Evolutionary conservation across 1,140 invertebrate genomes (phyloP).

Genomic region (Bathynomus jamesi): DNA sequence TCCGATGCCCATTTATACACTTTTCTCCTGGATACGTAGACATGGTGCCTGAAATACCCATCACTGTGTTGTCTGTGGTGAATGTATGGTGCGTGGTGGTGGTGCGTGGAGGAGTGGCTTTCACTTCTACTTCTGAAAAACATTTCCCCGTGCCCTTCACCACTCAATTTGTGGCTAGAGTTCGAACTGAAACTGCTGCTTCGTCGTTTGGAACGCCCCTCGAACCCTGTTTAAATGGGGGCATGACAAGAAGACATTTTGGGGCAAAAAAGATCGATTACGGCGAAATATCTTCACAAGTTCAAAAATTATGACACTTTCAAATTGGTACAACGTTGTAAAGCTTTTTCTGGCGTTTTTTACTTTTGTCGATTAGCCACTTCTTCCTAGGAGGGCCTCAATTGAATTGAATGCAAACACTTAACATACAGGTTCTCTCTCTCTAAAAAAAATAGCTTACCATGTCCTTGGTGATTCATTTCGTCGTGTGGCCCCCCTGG

Average conservation of each 20-base stretch:
- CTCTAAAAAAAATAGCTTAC: too few relatives aligned
- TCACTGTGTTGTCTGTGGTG: neutral
- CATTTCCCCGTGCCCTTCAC: constrained; percentile 17
- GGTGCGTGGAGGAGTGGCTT: constrained; percentile 15
- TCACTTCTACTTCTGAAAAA: neutral
- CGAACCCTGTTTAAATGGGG: constrained; percentile 15
- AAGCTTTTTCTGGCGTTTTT: too few relatives aligned
- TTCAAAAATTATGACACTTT: too few relatives aligned
- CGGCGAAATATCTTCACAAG: too few relatives aligned
- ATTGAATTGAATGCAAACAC: too few relatives aligned
- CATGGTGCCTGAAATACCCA: constrained; percentile 19
- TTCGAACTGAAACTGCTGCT: constrained; percentile 27
- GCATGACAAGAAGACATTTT: neutral
- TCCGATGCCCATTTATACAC: neutral
- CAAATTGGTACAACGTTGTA: too few relatives aligned
- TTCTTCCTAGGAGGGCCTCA: too few relatives aligned
- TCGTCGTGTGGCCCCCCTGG: neutral
- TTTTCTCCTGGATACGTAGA: constrained; percentile 7
- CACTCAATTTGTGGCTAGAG: constrained; percentile 17
- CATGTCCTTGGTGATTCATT: neutral
- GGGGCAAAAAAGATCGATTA: too few relatives aligned
- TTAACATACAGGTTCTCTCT: too few relatives aligned
- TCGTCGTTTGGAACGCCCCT: constrained; percentile 22
- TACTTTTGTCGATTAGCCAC: too few relatives aligned
- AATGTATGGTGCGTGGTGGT: constrained; percentile 22